Conservation (phyloP, 2,113 vertebrate genomes). For the Arothron firmamentum region DNA sequence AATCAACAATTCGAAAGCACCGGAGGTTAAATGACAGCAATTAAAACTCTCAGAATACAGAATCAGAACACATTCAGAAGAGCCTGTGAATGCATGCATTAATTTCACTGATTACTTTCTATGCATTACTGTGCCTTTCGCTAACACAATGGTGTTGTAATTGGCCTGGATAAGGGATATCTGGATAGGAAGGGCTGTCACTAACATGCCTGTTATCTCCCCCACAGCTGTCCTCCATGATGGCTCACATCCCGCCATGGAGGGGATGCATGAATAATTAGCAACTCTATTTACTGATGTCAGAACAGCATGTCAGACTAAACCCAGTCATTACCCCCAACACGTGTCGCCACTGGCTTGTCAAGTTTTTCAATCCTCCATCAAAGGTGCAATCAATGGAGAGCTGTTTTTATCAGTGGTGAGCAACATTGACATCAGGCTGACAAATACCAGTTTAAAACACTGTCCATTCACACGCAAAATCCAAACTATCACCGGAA, state of each 20-base stretch:
- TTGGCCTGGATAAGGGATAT: constrained; percentile 69
- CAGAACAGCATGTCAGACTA: constrained; percentile 63
- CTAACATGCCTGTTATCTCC: constrained; percentile 73
- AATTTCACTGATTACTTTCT: constrained; percentile 63
- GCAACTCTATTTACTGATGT: constrained; percentile 74
- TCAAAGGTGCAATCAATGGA: constrained; percentile 68
- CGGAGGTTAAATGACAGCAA: constrained; percentile 18
- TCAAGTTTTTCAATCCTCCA: constrained; percentile 58
- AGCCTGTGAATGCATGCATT: constrained; percentile 50
- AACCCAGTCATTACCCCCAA: constrained; percentile 73
- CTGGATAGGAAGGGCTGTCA: constrained; percentile 71
- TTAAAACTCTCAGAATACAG: constrained; percentile 28
- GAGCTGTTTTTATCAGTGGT: constrained; percentile 52
- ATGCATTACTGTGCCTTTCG: constrained; percentile 42
- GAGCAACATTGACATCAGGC: constrained; percentile 11
- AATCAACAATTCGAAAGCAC: constrained; percentile 20
- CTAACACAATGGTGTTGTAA: constrained; percentile 72
- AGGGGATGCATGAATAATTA: constrained; percentile 71
- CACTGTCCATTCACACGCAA: constrained; percentile 54
- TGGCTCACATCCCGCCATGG: constrained; percentile 61
- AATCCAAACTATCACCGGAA: constrained; percentile 38
- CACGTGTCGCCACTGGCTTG: constrained; percentile 53
- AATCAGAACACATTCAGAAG: constrained; percentile 33
- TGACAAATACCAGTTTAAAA: constrained; percentile 55
- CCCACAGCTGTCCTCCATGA: constrained; percentile 71